Conservation (phyloP, 2,113 vertebrate genomes). For the Cryptoleucopteryx plumbea region DNA sequence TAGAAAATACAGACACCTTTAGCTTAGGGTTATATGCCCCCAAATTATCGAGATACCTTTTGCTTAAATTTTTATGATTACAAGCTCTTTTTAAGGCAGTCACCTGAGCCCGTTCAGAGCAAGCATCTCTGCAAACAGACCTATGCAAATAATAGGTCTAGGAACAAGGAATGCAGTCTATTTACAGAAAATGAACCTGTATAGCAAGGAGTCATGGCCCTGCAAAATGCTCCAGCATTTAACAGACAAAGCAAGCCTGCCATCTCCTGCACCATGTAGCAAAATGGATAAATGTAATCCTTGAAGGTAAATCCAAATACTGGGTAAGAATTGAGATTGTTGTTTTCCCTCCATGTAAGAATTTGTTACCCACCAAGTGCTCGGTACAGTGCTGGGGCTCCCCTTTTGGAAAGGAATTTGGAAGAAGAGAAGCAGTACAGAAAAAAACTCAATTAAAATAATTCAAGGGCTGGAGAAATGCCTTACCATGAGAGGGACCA, state of each 20-base stretch:
- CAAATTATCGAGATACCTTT: neutral
- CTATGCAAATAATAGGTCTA: neutral
- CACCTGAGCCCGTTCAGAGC: neutral
- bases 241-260: neutral
- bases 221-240: neutral
- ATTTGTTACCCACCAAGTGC: neutral
- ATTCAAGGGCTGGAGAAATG: neutral
- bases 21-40: neutral
- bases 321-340: neutral
- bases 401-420: neutral
- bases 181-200: neutral
- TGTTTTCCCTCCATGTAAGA: neutral
- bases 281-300: neutral
- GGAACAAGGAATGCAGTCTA: neutral
- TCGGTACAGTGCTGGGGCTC: fast-evolving
- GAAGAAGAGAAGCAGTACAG: neutral
- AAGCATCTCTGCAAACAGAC: neutral
- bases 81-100: neutral
- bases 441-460: neutral
- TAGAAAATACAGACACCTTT: neutral
- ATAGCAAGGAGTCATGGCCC: neutral
- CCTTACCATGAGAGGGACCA: neutral
- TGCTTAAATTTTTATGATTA: neutral
- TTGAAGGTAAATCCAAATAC: neutral
- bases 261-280: neutral